Evolutionary conservation across 2,888 invertebrate species (phyloP).

Genomic region (Drosophila neoperkinsi): DNA sequence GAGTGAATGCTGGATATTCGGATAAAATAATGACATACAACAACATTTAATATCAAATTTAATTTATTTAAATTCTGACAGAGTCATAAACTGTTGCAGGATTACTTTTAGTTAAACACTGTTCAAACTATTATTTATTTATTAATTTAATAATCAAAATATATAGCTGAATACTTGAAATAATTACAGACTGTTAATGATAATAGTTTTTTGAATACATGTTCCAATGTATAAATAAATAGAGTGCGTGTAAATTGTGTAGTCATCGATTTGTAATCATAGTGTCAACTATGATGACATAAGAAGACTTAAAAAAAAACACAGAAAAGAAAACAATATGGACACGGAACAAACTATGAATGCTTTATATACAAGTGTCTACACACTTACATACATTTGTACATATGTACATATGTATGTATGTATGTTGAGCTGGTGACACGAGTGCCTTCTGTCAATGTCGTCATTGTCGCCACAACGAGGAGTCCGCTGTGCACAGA

Average conservation of each 20-base stretch:
- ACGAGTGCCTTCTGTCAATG: slow-evolving; percentile 43
- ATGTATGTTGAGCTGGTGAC: slow-evolving; percentile 23
- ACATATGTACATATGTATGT: background rate
- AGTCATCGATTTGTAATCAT: slow-evolving; percentile 38
- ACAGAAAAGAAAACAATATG: slow-evolving; percentile 17
- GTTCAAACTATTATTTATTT: background rate
- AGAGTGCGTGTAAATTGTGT: slow-evolving; percentile 12
- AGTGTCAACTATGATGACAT: slow-evolving; percentile 22
- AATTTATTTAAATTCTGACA: background rate
- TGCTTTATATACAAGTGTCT: slow-evolving; percentile 9
- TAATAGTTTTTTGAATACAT: background rate
- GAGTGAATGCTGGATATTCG: background rate
- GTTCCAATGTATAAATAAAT: background rate
- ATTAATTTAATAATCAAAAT: background rate
- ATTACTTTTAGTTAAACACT: background rate
- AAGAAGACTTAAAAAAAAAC: slow-evolving; percentile 3
- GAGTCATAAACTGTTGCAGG: background rate
- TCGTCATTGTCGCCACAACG: slow-evolving; percentile 44
- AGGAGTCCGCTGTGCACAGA: slow-evolving; percentile 18
- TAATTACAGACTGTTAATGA: background rate
- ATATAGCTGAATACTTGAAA: background rate
- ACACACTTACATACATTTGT: slow-evolving; percentile 1
- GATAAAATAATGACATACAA: background rate
- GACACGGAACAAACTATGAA: slow-evolving; percentile 32
- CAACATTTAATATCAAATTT: background rate